Conservation (phyloP, 2,888 invertebrate genomes). For the Leptodirus hochenwartii region DNA sequence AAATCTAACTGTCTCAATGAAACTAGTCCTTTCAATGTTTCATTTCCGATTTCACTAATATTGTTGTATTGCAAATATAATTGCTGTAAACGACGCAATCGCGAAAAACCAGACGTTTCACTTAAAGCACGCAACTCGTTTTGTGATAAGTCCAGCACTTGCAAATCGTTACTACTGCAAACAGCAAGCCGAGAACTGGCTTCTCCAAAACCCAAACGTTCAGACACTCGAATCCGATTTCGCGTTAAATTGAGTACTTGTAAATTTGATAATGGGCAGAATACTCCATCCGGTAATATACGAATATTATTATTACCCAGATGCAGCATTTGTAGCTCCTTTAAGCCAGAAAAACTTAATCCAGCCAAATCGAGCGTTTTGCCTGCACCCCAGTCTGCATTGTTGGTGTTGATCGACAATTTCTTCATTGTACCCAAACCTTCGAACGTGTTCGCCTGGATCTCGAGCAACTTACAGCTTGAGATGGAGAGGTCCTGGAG, state of each 20-base stretch:
- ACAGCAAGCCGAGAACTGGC: conserved; percentile 26
- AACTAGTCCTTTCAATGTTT: conserved; percentile 60
- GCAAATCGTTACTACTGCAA: conserved; percentile 49
- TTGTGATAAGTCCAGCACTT: conserved; percentile 60
- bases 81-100: conserved; percentile 59
- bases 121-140: conserved; percentile 59
- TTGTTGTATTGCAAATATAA: conserved; percentile 70
- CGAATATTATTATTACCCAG: conserved; percentile 71
- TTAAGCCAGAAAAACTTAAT: conserved; percentile 55
- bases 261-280: conserved; percentile 63
- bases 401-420: conserved; percentile 60
- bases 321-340: conserved; percentile 62
- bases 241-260: conserved; percentile 70
- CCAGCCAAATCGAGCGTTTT: conserved; percentile 56
- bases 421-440: conserved; percentile 63
- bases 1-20: conserved; percentile 68
- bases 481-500: conserved; percentile 57
- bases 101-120: conserved; percentile 52
- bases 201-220: conserved; percentile 49
- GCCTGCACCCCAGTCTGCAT: conserved; percentile 57
- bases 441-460: conserved; percentile 61
- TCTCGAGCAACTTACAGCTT: conserved; percentile 60
- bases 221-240: conserved; percentile 63
- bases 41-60: conserved; percentile 58
- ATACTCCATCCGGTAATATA: conserved; percentile 57